Evolutionary conservation across 2,113 vertebrate species (phyloP), one percentile per base, ranked within the genome.

Genomic region (Syngnathus floridae): DNA sequence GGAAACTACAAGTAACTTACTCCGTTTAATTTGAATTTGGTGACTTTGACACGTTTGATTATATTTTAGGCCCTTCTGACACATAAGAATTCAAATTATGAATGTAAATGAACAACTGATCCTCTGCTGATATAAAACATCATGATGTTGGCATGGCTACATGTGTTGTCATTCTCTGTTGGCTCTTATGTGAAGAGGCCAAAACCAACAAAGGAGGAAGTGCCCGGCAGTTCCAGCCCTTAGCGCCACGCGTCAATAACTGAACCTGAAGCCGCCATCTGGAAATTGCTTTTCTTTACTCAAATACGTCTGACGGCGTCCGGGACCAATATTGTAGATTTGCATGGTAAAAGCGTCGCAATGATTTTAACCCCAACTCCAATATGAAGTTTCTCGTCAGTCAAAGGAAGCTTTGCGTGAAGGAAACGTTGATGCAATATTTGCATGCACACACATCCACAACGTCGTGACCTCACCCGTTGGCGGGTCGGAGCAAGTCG

Each of bases 351-450:
- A 87, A 52, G 49, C 69, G 74, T 73, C 74, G 35, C 64, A 12
- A 14, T 40, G 76, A 71, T 82, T 72, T 81, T 22, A 55, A 22
- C 8, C n/a, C 51, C 26, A 13, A 10, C n/a, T 1, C 51, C 21
- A 11, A 26, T 10, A 54, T 48, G 45, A 48, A 55, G 46, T 49
- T 43, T 14, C 16, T 41, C 26, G 9, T 45, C 26, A 31, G 2
- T 45, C 43, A 38, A 26, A 72, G 7, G 38, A 61, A 10, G 43
- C 60, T 91, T 90, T 91, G 84, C 87, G 88, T 90, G 67, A 81
- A 73, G 52, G 69, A 57, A 67, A 48, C 17, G 62, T 63, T 40
- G 2, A 22, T 19, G 55, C 36, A 49, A 70, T 21, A 88, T 91
- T 91, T 91, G 86, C 88, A 87, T 90, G 36, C 7, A 54, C 69